These are phyloP conservation scores for Urocolius indicus DNA, from an alignment of 2,113 vertebrate genomes.

Conservation along the genomic window DNA sequence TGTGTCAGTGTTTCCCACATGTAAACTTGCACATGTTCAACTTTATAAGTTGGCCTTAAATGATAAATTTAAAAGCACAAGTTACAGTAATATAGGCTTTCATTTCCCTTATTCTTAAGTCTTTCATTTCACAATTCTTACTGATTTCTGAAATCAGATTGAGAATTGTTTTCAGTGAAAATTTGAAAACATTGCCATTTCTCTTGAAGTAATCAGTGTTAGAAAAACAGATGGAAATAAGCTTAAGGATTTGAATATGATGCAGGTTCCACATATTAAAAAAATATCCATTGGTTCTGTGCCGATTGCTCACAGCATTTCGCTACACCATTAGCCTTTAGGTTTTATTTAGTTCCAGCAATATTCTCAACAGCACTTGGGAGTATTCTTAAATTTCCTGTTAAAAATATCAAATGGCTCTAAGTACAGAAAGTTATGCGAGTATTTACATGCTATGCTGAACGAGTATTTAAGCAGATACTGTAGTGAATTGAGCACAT, in stretches of 20 bases:
- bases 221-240: slow-evolving; percentile 1
- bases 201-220: not conserved
- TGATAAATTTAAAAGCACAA: slow-evolving; percentile 36
- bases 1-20: slow-evolving; percentile 1
- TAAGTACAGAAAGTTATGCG: not conserved
- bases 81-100: not conserved
- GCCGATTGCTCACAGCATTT: not conserved
- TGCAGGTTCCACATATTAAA: not conserved
- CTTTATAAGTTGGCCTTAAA: slow-evolving; percentile 35
- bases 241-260: not conserved
- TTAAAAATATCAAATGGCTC: not conserved
- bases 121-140: not conserved
- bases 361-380: not conserved
- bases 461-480: not conserved
- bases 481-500: not conserved
- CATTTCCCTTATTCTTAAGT: not conserved
- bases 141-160: not conserved
- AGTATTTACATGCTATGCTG: not conserved
- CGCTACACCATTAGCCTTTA: not conserved
- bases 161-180: not conserved
- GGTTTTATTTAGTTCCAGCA: not conserved
- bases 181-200: not conserved
- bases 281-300: not conserved
- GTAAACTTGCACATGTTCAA: slow-evolving; percentile 11
- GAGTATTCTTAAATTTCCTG: not conserved